Evolutionary conservation across 2,797 vertebrate species (phyloP).

Genomic region (Microctenopoma stevenorrisi): DNA sequence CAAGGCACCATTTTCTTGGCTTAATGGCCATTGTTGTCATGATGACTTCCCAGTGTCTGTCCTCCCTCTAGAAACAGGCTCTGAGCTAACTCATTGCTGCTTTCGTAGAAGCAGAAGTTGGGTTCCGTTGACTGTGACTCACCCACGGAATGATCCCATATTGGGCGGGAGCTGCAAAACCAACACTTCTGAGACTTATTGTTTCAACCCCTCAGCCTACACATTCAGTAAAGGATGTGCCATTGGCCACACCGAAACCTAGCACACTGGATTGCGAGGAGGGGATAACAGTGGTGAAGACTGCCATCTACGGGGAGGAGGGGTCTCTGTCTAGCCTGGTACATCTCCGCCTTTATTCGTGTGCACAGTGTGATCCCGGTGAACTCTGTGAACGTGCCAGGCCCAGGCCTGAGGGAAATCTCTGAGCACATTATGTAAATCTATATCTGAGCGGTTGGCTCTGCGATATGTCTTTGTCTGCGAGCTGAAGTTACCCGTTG

Average conservation of each 20-base stretch:
- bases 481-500: neutral
- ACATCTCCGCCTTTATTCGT: neutral
- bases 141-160: neutral
- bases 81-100: slow-evolving; percentile 17
- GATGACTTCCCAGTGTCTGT: neutral
- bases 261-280: neutral
- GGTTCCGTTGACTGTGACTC: slow-evolving; percentile 37
- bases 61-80: neutral
- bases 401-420: slow-evolving; percentile 29
- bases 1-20: neutral
- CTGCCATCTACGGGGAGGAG: slow-evolving; percentile 38
- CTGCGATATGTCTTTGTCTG: slow-evolving; percentile 10
- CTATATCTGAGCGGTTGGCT: slow-evolving; percentile 8
- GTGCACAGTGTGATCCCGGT: neutral
- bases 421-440: slow-evolving; percentile 43
- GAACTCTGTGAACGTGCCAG: slow-evolving; percentile 26
- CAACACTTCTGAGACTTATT: neutral
- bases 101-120: slow-evolving; percentile 2
- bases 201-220: neutral
- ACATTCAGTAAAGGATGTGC: no score
- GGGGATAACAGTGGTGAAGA: neutral
- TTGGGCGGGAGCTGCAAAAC: neutral
- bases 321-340: neutral
- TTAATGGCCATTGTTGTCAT: neutral
- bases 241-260: no score